Base-by-base conservation (phyloP, 1,140 invertebrate species). In the Nebria ingens region DNA sequence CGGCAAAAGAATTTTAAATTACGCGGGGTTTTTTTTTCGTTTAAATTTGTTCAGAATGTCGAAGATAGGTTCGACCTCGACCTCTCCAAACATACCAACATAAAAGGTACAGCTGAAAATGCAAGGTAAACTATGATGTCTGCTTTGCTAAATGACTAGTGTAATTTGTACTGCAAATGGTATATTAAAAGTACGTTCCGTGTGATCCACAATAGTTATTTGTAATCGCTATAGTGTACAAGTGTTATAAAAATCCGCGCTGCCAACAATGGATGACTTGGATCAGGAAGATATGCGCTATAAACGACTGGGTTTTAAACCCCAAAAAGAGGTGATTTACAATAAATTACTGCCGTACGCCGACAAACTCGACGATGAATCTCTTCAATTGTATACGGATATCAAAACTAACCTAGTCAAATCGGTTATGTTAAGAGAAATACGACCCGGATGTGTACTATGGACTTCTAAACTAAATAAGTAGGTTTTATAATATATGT, bases 341-440 rank as follows among this genome's bases (percentile, higher is more conserved):
- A 85, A 86, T 63, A 80, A 79, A 65, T 68, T 85, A 38, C 66
- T 88, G 29, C 84, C 85, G 9, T 87, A 87, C 70, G 76, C 76
- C 2, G 73, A 76, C 17, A 66, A 81, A 60, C 63, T 88, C 38
- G 82, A 86, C 55, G 71, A 74, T 15, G 85, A 88, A 69, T 81
- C 85, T 1, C 65, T 68, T 38, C 64, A 61, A 56, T 73, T 82
- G 40, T 74, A 86, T 51, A 59, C 70, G 9, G 75, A 83, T 54
- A 85, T 87, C 34, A 87, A 87, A 69, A 79, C 71, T 52, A 84
- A 87, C 71, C 69, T 89, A 21, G 79, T 76, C 21, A 79, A 77
- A 62, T 74, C 82, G 51, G 74, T 87, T 29, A 75, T 86, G 69
- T 69, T 84, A 20, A 71, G 81, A 17, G 84, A 87, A 71, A 75